These are phyloP conservation scores for Allygus modestus DNA, from an alignment of 2,888 invertebrate genomes.

Conservation along the genomic window DNA sequence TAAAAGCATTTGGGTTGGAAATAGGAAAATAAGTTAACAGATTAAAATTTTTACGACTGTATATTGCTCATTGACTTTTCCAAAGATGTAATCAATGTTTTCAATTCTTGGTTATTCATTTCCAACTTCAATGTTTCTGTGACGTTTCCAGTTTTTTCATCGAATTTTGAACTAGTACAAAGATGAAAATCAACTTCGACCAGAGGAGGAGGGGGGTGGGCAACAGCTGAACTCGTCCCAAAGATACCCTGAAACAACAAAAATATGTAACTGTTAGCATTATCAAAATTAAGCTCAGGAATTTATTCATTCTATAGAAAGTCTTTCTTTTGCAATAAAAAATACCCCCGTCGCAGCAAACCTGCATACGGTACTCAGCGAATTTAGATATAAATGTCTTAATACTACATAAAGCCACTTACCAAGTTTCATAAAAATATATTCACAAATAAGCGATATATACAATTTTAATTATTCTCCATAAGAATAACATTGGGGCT, in stretches of 20 bases:
- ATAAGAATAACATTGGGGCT: too few species aligned
- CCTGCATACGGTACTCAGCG: too few species aligned
- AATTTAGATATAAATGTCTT: too few species aligned
- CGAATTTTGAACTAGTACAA: background rate
- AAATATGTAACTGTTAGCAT: too few species aligned
- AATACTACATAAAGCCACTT: too few species aligned
- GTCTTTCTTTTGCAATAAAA: too few species aligned
- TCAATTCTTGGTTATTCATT: conserved; percentile 58
- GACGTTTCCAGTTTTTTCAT: conserved; percentile 52
- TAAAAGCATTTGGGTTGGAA: too few species aligned
- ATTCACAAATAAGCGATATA: too few species aligned
- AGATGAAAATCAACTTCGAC: conserved; percentile 58
- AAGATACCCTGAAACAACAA: conserved; percentile 57
- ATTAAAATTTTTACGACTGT: background rate
- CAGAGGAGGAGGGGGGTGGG: conserved; percentile 57
- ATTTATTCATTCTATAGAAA: too few species aligned
- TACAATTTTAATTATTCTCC: too few species aligned
- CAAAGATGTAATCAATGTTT: conserved; percentile 38
- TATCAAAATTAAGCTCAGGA: background rate
- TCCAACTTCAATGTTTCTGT: conserved; percentile 59
- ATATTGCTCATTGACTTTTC: conserved; percentile 44
- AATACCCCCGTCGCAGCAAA: too few species aligned
- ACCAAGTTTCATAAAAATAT: too few species aligned
- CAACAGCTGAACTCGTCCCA: conserved; percentile 49
- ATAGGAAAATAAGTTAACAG: background rate